These are phyloP conservation scores for Chrysolina americana DNA, from an alignment of 2,888 invertebrate species.

Conservation along the genomic window DNA sequence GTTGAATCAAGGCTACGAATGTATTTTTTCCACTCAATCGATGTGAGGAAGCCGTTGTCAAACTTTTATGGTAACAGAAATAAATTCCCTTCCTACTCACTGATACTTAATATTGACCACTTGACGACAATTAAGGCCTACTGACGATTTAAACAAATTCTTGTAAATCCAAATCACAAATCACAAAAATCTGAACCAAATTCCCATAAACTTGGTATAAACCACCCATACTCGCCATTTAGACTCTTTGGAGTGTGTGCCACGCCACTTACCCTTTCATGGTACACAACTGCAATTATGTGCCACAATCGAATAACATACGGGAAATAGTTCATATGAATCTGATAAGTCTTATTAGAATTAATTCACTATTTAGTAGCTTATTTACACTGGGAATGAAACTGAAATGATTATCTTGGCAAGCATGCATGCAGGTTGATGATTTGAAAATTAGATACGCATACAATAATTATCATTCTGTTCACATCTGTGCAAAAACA, in stretches of 20 bases:
- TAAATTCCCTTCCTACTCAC: no score
- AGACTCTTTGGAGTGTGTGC: neutral
- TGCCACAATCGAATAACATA: neutral
- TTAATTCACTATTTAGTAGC: conserved; percentile 7
- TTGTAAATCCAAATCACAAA: no score
- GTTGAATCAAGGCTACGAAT: no score
- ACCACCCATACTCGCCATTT: neutral
- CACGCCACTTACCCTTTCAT: neutral
- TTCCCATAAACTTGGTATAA: neutral
- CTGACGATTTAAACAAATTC: no score
- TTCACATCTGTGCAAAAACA: conserved; percentile 11
- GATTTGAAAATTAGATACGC: conserved; percentile 12
- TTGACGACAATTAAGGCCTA: no score
- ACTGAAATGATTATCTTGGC: conserved; percentile 2
- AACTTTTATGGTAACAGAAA: no score
- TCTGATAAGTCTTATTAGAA: conserved; percentile 19
- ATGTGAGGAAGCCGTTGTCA: no score
- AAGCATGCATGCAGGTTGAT: conserved; percentile 13
- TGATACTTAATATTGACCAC: no score
- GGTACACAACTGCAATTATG: conserved; percentile 1
- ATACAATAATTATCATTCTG: neutral
- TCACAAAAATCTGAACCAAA: neutral
- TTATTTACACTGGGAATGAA: conserved; percentile 8
- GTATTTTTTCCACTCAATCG: no score
- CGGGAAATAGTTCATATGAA: conserved; percentile 7